Conservation (phyloP, 2,113 vertebrate genomes). For the Lipophrys pholis region DNA sequence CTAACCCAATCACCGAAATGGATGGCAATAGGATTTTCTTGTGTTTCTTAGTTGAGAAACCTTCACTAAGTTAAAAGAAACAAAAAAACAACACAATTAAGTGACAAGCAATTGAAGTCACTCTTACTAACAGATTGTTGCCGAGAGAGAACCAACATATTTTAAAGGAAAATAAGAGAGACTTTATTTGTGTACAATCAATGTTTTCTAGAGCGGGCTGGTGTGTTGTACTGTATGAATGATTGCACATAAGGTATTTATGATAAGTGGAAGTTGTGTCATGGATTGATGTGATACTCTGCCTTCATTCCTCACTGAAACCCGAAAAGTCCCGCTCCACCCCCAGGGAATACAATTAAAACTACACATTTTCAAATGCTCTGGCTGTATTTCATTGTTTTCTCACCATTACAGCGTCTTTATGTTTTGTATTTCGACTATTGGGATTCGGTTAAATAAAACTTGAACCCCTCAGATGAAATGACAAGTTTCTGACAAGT, state of each 20-base stretch:
- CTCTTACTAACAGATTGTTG: conserved; percentile 46
- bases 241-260: conserved; percentile 76
- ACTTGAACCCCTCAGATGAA: neutral
- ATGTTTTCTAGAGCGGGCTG: conserved; percentile 78
- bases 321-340: conserved; percentile 51
- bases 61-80: neutral
- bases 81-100: no score
- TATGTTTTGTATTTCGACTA: neutral
- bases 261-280: conserved; percentile 64
- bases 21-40: conserved; percentile 43
- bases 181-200: conserved; percentile 82
- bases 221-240: conserved; percentile 73
- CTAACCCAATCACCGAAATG: conserved; percentile 25
- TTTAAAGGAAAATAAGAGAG: conserved; percentile 53
- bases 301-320: conserved; percentile 75
- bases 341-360: conserved; percentile 72
- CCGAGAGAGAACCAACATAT: conserved; percentile 62
- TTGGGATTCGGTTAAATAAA: conserved; percentile 8
- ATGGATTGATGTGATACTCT: conserved; percentile 72
- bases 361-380: conserved; percentile 72
- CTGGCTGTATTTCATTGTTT: conserved; percentile 36
- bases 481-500: neutral
- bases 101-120: conserved; percentile 33
- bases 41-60: conserved; percentile 34
- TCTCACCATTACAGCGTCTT: conserved; percentile 7